Evolutionary conservation across 2,888 invertebrate species (phyloP), one percentile per base, ranked within the genome.

Genomic region (Acrobasis consociella): DNA sequence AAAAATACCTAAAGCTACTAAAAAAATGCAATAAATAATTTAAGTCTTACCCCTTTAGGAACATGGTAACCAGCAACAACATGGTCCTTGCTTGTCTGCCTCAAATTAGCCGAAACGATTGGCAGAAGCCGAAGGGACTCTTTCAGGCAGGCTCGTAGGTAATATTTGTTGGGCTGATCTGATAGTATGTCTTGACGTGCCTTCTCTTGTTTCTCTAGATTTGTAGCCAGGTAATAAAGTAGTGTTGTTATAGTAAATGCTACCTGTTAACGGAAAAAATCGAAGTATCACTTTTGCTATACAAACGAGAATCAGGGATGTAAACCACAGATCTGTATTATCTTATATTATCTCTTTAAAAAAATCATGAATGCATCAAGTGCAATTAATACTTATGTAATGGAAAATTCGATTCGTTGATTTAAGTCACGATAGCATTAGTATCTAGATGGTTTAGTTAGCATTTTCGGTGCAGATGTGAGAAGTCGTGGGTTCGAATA

Each of bases 111-210:
- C 0, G 87, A 81, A 1, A 91, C 67, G 0, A 91, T 85, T 1
- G 91, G 86, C 70, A 81, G 75, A 17, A 91, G 69, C 64, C 95
- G 85, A 53, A 93, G 82, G 0, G 94, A 85, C 80, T 95, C 95
- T 75, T 95, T 95, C 7, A 95, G 80, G 70, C 94, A 94, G 1
- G 95, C 95, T 74, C 93, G 93, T 9, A 95, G 80, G 71, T 95
- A 95, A 64, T 81, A 70, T 38, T 76, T 82, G 42, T 75, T 81
- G 3, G 76, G 69, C 37, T 80, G 78, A 0, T 71, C 70, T 3
- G 79, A 77, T 13, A 74, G 72, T 69, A 91, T 81, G 71, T 91
- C 88, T 60, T 83, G 69, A 1, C 91, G 80, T 39, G 91, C 70
- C 70, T 86, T 93, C 13, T 93, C 87, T 76, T 95, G 95, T 5